Conservation (phyloP, 2,797 vertebrate species). For the Schizopygopsis malacanthus region DNA sequence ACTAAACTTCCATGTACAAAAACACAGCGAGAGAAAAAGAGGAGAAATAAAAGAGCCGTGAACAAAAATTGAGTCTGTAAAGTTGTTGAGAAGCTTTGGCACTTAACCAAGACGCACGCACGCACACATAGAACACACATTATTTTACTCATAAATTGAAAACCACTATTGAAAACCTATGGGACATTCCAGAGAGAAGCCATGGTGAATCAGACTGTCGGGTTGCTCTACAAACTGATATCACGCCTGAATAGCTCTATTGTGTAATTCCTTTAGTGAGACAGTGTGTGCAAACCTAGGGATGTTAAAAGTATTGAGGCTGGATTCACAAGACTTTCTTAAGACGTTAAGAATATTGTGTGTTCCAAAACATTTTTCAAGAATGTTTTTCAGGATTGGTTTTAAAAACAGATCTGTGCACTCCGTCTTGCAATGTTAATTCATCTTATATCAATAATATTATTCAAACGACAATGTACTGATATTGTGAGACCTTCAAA, state of each 20-base stretch:
- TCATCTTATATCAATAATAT: not conserved
- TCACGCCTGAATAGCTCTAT: not conserved
- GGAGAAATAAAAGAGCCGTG: not conserved
- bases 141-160: not conserved
- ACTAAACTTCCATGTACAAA: not conserved
- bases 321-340: not conserved
- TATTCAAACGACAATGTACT: not conserved
- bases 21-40: not conserved
- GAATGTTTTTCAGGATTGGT: not conserved
- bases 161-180: not conserved
- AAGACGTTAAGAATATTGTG: not conserved
- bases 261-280: not conserved
- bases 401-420: not conserved
- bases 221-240: not conserved
- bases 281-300: not conserved
- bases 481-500: not conserved
- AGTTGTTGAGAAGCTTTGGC: slow-evolving; percentile 8
- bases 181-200: slow-evolving; percentile 5
- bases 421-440: not conserved
- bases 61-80: not conserved
- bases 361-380: not conserved
- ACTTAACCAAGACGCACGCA: not conserved
- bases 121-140: not conserved
- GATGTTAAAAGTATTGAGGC: not conserved
- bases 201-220: not conserved